Evolutionary conservation across 2,113 vertebrate genomes (phyloP), one percentile per base, ranked within the genome.

Genomic region (Toxotes chatareus): DNA sequence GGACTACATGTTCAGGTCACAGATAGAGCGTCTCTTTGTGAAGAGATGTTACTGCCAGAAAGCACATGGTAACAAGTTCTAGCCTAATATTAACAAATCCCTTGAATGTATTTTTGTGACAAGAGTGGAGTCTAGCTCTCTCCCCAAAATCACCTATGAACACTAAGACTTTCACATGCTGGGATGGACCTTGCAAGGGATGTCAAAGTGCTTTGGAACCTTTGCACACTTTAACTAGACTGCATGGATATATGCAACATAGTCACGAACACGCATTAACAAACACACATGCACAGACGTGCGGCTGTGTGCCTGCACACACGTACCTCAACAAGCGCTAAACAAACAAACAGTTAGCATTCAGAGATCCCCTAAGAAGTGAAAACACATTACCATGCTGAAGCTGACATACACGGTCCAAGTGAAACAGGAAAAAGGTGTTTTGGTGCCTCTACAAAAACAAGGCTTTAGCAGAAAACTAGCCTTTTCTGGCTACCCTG

Each of bases 391-490:
- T 96, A 96, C 96, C 95, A 96, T 97, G 94, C 92, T 94, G 92
- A 94, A 94, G 86, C 93, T 91, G 94, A 94, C 89, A 93, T 91
- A 89, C 59, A 57, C 86, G 89, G 96, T 97, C 96, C 96, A 97
- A 98, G 94, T 94, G 94, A 95, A 98, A 98, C 96, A 97, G 95
- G 96, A 97, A 97, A 97, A 96, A 95, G 91, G 94, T 94, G 94
- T 95, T 95, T 94, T 80, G 91, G 95, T 96, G 94, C 94, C 95
- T 94, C 96, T 96, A 94, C 92, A 93, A 96, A 97, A 97, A 97
- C 96, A 96, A 91, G 93, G 93, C 85, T n/a, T 7, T 87, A 92
- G 93, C 89, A 95, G 93, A 94, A 95, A 96, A 93, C 92, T 86
- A 90, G 86, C 90, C 85, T 85, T 83, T 95, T 95, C 94, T 94